phyloP scores from a whole-genome alignment of 2,113 vertebrate genomes.

The Thomomys bottae region DNA sequence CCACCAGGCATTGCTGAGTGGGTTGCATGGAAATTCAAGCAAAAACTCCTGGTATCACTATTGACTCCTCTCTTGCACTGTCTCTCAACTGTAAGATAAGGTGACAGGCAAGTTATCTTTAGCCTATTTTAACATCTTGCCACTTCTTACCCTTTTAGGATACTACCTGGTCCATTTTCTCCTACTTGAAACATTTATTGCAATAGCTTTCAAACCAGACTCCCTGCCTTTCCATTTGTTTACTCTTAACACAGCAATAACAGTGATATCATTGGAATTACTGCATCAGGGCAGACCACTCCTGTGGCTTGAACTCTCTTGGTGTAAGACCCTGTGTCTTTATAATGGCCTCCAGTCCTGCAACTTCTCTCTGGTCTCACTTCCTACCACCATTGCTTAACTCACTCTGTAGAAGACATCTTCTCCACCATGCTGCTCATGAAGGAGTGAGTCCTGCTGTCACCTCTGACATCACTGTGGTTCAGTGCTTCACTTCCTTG shows the following conservation, averaged over 20 bases:
- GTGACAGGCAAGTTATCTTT: neutral
- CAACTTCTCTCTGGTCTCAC: neutral
- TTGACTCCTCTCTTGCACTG: neutral
- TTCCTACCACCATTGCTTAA: neutral
- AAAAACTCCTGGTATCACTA: neutral
- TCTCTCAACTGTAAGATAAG: neutral
- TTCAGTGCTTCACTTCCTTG: neutral
- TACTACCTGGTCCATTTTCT: neutral
- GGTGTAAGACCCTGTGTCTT: neutral
- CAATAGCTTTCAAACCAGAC: neutral
- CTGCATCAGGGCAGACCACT: neutral
- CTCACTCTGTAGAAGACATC: neutral
- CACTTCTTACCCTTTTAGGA: neutral
- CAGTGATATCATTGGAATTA: neutral
- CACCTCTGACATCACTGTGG: too few relatives aligned
- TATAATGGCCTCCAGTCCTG: neutral
- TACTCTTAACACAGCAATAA: neutral
- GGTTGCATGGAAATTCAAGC: neutral
- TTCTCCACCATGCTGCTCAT: neutral
- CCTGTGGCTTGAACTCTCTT: conserved; percentile 2
- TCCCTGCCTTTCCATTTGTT: neutral
- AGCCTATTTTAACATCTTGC: neutral
- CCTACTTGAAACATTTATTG: neutral
- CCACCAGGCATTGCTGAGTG: too few relatives aligned
- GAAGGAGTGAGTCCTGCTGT: neutral